These are phyloP conservation scores for Nicator chloris DNA, from an alignment of 2,113 vertebrate genomes.

Conservation along the genomic window DNA sequence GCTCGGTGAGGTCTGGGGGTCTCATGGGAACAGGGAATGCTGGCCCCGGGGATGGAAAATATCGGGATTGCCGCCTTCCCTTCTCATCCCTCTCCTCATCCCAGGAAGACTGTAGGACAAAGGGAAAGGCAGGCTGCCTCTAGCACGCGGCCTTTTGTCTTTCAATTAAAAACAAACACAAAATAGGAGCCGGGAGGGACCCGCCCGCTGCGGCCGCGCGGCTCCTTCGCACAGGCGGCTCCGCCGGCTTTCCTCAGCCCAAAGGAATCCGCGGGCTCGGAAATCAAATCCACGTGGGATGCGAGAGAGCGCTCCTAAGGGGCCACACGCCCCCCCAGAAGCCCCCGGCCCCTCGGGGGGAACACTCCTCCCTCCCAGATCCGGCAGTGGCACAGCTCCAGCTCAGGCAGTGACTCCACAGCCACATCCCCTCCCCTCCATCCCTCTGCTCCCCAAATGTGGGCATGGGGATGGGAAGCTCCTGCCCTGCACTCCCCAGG, in stretches of 20 bases:
- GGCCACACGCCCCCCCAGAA: fast-evolving
- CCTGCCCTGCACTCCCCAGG: background rate
- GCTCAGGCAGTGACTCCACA: conserved; percentile 8
- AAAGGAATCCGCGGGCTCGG: background rate
- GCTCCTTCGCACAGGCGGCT: background rate
- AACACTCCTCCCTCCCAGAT: fast-evolving
- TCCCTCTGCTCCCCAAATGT: background rate
- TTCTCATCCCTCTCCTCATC: background rate
- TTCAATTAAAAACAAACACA: conserved; percentile 8
- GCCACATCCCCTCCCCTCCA: conserved; percentile 16
- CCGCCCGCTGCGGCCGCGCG: background rate
- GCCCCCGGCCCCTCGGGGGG: background rate
- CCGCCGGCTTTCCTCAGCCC: background rate
- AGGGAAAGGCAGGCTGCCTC: background rate
- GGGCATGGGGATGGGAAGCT: background rate
- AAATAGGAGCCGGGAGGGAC: background rate
- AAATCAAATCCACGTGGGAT: background rate
- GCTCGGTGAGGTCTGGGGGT: background rate
- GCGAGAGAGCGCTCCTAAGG: fast-evolving
- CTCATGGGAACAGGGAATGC: background rate
- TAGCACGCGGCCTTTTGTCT: conserved; percentile 39
- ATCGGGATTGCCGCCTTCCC: background rate
- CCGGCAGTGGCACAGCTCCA: background rate
- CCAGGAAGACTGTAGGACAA: background rate
- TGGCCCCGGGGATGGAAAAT: background rate